Evolutionary conservation across 2,797 vertebrate genomes (phyloP), one percentile per base, ranked within the genome.

Genomic region (Amazona ochrocephala): DNA sequence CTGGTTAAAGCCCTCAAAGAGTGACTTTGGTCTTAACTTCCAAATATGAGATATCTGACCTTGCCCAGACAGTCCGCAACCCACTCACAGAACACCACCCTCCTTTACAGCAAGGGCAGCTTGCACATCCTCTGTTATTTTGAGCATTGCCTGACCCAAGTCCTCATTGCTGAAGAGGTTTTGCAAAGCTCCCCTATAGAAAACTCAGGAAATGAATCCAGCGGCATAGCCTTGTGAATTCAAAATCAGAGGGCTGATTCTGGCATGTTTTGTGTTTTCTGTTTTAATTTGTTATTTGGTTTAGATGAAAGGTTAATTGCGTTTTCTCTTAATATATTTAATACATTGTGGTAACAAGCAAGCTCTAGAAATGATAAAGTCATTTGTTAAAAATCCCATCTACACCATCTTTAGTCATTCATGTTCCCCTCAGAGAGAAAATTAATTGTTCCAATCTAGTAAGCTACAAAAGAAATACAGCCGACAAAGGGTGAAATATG

Each of bases 401-500:
- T 95, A 96, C 86, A 92, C 98, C 95, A 94, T 98, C 96, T 96
- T 97, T 96, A 97, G 94, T 92, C 97, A 97, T 97, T 96, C 95
- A 76, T 97, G 96, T 96, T 97, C 97, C 97, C 95, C 97, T 98
- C 90, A 89, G 89, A 97, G 93, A 96, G 95, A 97, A 97, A 98
- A 98, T 98, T 98, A 98, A 98, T 98, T 97, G 97, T 97, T 98
- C 95, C 96, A 97, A 98, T 98, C 98, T 97, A 97, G 96, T 97
- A 98, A 97, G 96, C 97, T 97, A 97, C 93, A 85, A 97, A 98
- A 98, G 97, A 97, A 98, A 97, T 96, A 95, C 93, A 97, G 96
- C 95, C 45, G 91, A 97, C 97, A 98, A 97, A 98, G 98, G 97
- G 97, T 97, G 97, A 98, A 98, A 98, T 98, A 98, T 98, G 98